These are phyloP conservation scores for Pungitius pungitius DNA, from an alignment of 2,113 vertebrate genomes.

Conservation along the genomic window DNA sequence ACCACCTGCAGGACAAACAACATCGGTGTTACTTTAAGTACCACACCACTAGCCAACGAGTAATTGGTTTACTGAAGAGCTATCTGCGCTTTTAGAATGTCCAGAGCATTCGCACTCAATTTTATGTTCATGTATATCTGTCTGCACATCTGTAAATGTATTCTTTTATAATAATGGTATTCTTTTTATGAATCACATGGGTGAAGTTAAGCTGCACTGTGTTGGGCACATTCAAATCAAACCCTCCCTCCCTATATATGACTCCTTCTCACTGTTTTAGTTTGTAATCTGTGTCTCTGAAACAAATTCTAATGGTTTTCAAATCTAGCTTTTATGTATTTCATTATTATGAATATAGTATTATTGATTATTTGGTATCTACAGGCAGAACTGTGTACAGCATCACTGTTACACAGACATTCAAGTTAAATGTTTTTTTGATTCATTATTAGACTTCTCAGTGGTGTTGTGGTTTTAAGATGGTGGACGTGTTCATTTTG, in stretches of 20 bases:
- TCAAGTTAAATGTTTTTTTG: neutral
- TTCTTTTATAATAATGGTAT: neutral
- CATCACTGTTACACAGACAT: neutral
- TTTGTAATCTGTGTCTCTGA: neutral
- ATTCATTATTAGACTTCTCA: slow-evolving; percentile 7
- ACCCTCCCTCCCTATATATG: neutral
- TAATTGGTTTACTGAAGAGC: neutral
- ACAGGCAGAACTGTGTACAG: neutral
- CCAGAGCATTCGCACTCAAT: neutral
- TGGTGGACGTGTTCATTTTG: slow-evolving; percentile 33
- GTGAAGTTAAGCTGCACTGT: neutral
- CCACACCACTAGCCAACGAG: no score
- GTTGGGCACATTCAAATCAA: neutral
- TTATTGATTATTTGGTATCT: neutral
- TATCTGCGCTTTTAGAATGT: neutral
- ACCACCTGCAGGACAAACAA: slow-evolving; percentile 80
- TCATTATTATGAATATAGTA: neutral
- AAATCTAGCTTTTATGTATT: neutral
- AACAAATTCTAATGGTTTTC: neutral
- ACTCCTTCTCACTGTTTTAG: neutral
- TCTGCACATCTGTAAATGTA: neutral
- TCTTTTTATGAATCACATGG: neutral
- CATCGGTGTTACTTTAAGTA: neutral
- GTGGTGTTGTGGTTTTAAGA: slow-evolving; percentile 7
- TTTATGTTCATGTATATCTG: neutral